phyloP scores from a whole-genome alignment of 2,888 invertebrate species.

The Eurytoma adleriae region DNA sequence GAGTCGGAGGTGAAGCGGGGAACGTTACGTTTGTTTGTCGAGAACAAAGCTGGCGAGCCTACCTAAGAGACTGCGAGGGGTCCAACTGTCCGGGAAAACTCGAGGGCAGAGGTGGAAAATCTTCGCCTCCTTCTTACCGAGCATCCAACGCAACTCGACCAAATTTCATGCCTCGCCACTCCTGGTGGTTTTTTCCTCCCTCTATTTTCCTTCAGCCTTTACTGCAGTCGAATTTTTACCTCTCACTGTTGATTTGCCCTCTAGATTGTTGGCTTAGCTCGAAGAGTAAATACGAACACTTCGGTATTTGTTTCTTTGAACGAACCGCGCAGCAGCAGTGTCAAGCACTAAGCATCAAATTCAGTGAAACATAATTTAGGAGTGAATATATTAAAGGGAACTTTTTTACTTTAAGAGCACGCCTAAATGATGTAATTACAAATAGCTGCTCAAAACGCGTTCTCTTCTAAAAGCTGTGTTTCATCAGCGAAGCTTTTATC shows the following conservation, averaged over 20 bases:
- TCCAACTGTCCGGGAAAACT: constrained; percentile 30
- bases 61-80: constrained; percentile 10
- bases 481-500: too few species aligned
- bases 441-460: too few species aligned
- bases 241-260: not conserved
- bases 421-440: too few species aligned
- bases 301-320: too few species aligned
- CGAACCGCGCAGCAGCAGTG: too few species aligned
- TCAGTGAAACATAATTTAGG: too few species aligned
- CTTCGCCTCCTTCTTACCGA: constrained; percentile 9
- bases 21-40: constrained; percentile 61
- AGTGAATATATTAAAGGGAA: too few species aligned
- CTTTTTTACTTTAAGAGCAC: too few species aligned
- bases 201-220: not conserved
- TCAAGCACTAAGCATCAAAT: too few species aligned
- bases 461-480: too few species aligned
- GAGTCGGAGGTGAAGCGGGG: constrained; percentile 45
- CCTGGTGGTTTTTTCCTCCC: not conserved
- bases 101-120: constrained; percentile 48
- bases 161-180: too few species aligned
- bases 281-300: not conserved
- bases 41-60: constrained; percentile 59
- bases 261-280: not conserved
- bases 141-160: not conserved
- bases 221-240: not conserved